These are phyloP conservation scores for Micoletzkya japonica DNA, from an alignment of 2,888 invertebrate genomes.

Conservation along the genomic window DNA sequence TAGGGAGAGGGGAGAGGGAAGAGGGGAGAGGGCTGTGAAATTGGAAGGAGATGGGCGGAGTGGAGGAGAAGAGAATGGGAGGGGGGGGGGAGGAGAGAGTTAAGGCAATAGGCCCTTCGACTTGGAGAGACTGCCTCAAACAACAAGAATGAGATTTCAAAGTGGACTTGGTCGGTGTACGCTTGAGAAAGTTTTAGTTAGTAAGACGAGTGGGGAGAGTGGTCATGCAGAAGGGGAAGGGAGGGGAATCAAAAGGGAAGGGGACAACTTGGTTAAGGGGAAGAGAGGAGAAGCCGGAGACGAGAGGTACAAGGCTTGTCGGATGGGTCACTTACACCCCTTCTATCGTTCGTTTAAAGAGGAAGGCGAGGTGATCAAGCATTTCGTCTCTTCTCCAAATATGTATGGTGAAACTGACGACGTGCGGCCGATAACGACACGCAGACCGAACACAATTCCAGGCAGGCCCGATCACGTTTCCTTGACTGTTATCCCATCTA, in stretches of 20 bases:
- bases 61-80: slow-evolving; percentile 11
- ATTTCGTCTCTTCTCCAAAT: too few species aligned
- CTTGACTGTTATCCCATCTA: neutral
- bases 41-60: slow-evolving; percentile 2
- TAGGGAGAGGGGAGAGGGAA: neutral
- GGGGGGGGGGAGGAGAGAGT: neutral
- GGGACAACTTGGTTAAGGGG: too few species aligned
- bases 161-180: slow-evolving; percentile 27
- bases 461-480: too few species aligned
- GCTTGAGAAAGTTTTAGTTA: slow-evolving; percentile 20
- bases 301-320: too few species aligned
- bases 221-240: slow-evolving; percentile 23
- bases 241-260: neutral
- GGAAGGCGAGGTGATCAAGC: too few species aligned
- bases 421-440: too few species aligned
- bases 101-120: neutral
- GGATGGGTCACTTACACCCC: too few species aligned
- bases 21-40: neutral
- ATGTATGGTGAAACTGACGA: too few species aligned
- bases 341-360: too few species aligned
- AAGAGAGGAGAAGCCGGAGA: too few species aligned
- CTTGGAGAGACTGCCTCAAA: too few species aligned
- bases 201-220: slow-evolving; percentile 5
- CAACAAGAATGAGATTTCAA: slow-evolving; percentile 26
- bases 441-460: too few species aligned